A percentile compares a stretch with the other conserved stretches of the same genome.
Evolutionary conservation across 2,888 invertebrate genomes (phyloP).

Genomic region (Alcis repandata): DNA sequence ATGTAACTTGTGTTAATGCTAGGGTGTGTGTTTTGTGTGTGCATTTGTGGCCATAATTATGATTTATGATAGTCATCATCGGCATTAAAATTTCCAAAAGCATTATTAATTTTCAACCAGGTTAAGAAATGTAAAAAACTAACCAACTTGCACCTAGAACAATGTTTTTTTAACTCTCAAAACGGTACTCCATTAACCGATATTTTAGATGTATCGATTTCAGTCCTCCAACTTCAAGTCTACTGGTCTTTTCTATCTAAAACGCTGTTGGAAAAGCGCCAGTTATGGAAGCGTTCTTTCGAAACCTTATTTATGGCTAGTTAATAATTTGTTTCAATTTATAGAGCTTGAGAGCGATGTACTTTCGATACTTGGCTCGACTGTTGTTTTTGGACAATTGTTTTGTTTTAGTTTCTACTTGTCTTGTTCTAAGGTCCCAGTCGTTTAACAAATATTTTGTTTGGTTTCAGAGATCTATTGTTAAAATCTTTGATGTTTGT

Average conservation of each 20-base stretch:
- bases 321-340: conserved; percentile 82
- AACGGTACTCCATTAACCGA: no score
- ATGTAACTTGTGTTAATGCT: no score
- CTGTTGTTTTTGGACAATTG: conserved; percentile 21
- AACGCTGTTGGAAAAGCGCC: conserved; percentile 75
- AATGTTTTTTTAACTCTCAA: no score
- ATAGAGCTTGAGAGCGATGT: conserved; percentile 45
- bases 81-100: no score
- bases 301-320: conserved; percentile 77
- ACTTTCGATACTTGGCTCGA: conserved; percentile 32
- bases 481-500: background rate
- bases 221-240: conserved; percentile 10
- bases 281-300: conserved; percentile 67
- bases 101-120: no score
- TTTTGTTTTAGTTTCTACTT: conserved; percentile 6
- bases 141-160: no score
- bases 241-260: conserved; percentile 72
- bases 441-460: conserved; percentile 4
- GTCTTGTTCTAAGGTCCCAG: background rate
- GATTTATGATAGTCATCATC: no score
- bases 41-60: no score
- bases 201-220: conserved; percentile 4
- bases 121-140: no score
- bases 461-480: background rate
- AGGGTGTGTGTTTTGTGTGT: no score